Base-by-base conservation (phyloP, 2,888 invertebrate species). In the Lamellibrachia satsuma region DNA sequence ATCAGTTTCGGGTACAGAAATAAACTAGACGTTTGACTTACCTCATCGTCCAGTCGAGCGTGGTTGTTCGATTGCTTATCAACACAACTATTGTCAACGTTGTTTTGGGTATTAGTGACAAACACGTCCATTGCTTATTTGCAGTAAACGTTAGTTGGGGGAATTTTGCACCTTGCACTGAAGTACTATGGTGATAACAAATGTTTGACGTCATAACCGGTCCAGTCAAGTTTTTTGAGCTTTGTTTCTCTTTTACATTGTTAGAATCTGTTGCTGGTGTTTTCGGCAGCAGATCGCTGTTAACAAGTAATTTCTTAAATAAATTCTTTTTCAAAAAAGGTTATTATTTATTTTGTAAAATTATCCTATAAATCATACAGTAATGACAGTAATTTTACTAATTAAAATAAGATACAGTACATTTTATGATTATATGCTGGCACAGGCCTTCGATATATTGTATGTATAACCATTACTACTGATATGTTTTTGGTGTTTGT, bases 151-250 rank as follows among this genome's bases (percentile, higher is more conserved):
- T 75, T 75, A 15, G 75, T 75, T 75, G 75, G 75, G 75, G 75
- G 22, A 75, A 75, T 75, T 11, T 75, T 75, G n/a, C 75, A 39
- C 75, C 75, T 75, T 75, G 75, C 75, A 22, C 75, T 75, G 75
- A 75, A 75, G 22, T 75, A 75, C 75, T 75, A 15, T 15, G 75
- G 75, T 75, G 75, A 75, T 75, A 75, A 75, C 75, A 75, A 75
- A 75, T 75, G 75, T 22, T n/a, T 75, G 75, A 75, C 75, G 75
- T 75, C 75, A 75, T 75, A 75, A 75, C 75, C 75, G 75, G 75
- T 75, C 6, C 15, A 75, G 3, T 75, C n/a, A 75, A 75, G 75
- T 75, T 22, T 75, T n/a, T 15, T 15, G n/a, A 75, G 22, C 75
- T 6, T 1, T 75, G 75, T 75, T 15, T 15, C 75, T 75, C 57